Base-by-base conservation (phyloP, 2,113 vertebrate genomes). In the Pollachius pollachius region DNA sequence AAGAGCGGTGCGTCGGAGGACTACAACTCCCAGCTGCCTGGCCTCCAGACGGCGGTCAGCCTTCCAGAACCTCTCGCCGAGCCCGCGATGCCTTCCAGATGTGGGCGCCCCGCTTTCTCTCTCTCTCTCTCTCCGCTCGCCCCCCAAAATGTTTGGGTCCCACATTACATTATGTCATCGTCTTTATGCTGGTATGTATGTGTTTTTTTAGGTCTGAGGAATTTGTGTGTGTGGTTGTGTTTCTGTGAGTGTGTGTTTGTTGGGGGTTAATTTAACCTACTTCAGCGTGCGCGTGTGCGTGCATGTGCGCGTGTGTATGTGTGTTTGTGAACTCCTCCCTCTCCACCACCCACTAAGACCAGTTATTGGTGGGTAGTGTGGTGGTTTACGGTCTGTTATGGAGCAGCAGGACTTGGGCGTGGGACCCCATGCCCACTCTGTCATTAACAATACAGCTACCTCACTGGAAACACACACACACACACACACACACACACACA, bases 331-430 rank as follows among this genome's bases (percentile, higher is more conserved):
- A 80, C 80, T 75, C 81, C 86, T 81, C 85, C 89, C 84, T 84
- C n/a, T 23, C 78, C 85, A 83, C 89, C 89, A 84, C 89, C 88
- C 87, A 89, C 87, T 78, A 81, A 85, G 89, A 77, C 65, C 12
- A 54, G 83, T 87, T 87, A 80, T 83, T 83, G 84, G 88, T 85
- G 76, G 84, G 75, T 75, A 75, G 79, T 83, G 85, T 4, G 85
- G 86, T 85, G 77, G 79, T 70, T 75, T 73, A 77, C 77, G 41
- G 41, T 86, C 80, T 85, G 76, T 88, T 84, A 89, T 85, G 82
- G 68, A 85, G 82, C 74, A 74, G 77, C 85, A 81, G 68, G 83
- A 81, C 83, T 80, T 81, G 85, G 88, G 89, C 57, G 82, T 68
- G 81, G 81, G 79, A 9, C 18, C 76, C 85, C 76, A 79, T 73